phyloP scores from a whole-genome alignment of 2,113 vertebrate species.

The Equus quagga region DNA sequence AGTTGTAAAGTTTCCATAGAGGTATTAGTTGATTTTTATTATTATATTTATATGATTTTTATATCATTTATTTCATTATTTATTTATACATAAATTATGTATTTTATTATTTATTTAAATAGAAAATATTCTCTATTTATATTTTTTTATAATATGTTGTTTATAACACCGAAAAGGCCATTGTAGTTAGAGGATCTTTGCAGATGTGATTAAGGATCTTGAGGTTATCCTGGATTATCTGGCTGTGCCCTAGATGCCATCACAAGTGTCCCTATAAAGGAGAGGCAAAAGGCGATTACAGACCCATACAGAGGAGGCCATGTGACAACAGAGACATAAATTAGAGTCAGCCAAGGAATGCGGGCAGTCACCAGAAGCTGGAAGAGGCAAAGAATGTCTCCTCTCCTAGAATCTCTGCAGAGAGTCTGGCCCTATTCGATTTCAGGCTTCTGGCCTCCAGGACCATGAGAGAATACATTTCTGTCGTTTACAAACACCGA shows the following conservation, averaged over 20 bases:
- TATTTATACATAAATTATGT: not conserved
- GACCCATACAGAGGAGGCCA: not conserved
- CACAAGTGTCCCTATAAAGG: not conserved
- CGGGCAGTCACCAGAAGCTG: not conserved
- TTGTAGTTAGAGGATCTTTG: not conserved
- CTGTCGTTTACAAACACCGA: not conserved
- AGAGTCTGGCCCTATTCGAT: not conserved
- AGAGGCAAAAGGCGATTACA: not conserved
- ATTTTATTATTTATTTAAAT: not conserved
- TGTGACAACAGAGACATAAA: not conserved
- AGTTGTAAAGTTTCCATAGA: not conserved
- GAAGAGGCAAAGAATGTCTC: not conserved
- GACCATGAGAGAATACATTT: not conserved
- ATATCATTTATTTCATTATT: not conserved
- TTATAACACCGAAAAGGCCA: not conserved
- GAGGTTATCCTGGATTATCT: not conserved
- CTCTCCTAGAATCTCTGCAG: not conserved
- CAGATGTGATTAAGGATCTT: not conserved
- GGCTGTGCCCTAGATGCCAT: not conserved
- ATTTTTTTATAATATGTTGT: not conserved
- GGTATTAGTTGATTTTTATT: not conserved
- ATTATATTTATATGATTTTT: not conserved
- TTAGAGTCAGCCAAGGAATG: not conserved
- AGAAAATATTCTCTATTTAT: not conserved
- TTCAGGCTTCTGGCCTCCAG: not conserved